Base-by-base conservation (phyloP, 2,113 vertebrate genomes). In the Passerina amoena region DNA sequence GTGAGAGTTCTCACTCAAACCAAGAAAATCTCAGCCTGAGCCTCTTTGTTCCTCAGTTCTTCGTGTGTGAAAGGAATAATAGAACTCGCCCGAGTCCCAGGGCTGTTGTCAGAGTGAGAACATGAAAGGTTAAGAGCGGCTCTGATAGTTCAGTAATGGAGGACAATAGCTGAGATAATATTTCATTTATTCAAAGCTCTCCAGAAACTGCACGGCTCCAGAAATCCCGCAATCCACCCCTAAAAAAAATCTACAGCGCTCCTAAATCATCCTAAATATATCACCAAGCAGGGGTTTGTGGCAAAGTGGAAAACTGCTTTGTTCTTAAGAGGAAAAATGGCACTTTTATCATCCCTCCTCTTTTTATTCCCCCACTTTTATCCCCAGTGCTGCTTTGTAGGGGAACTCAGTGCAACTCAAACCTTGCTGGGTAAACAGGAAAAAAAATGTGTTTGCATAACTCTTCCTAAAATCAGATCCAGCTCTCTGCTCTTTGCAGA, bases 201-300 rank as follows among this genome's bases (percentile, higher is more conserved):
- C 5, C 53, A 81, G 60, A 65, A 90, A 77, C 15, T 5, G 7
- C 68, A 50, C 8, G 45, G 90, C 79, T 90, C 76, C 61, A 79
- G 56, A 80, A 82, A 81, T 24, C 78, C 89, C 71, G 53, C 82
- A 63, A 48, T 83, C 40, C 2, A 1, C 44, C 86, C 71, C 40
- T 50, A 44, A 91, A 96, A 96, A 96, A 50, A 92, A 40, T 47
- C 57, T 69, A 3, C 86, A 89, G 56, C 17, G 4, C 64, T 96
- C 86, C 82, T 91, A 88, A 96, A 93, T 81, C 88, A 82, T 54
- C 76, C 61, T 38, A 89, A 92, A 93, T 86, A 63, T 60, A 82
- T 75, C 22, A 45, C 40, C 56, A 31, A 63, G 84, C 27, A 83
- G 68, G 28, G 57, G 5, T 40, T 88, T 61, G 69, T 47, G n/a